Evolutionary conservation across 1,140 invertebrate species (phyloP), one percentile per base, ranked within the genome.

Genomic region (Mactra quadrangularis): DNA sequence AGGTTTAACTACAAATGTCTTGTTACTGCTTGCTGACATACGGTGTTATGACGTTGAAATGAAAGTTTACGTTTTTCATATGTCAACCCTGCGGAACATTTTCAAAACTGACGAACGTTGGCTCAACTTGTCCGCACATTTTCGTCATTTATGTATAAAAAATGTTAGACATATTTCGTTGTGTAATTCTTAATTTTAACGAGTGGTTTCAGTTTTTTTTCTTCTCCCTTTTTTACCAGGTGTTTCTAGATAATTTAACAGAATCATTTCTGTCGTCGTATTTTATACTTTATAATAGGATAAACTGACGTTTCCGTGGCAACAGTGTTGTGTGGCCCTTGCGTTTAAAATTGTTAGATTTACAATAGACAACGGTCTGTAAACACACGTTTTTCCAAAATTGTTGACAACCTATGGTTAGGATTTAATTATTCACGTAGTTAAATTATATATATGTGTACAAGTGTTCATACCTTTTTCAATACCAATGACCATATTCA

Each of bases 11-110:
- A 71, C 68, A 71, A 53, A 55, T 72, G 70, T 72, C 70, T 72
- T 55, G 50, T 72, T 57, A 72, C 22, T 38, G 22, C 1, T 11
- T 38, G 7, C 11, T 71, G 77, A 60, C 77, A 81, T 22, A 15
- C 71, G 77, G 55, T 66, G 68, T 57, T 41, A 47, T 71, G 77
- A 81, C 64, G 53, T 81, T 81, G 60, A 81, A 70, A 27, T 60
- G 77, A 70, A 60, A 71, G 57, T 47, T 66, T 50, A 53, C 66
- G 68, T 81, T 57, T 71, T 81, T 81, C 33, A 59, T 57, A 45
- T 70, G 52, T 71, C 50, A 68, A 1, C 13, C 53, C 68, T 70
- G 27, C 31, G 45, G n/a, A 57, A 45, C 31, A 31, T 22, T 33
- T n/a, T 50, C 64, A 68, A 50, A 47, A 27, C 3, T 68, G 64